Conservation (phyloP, 2,113 vertebrate genomes). For the Corythoichthys intestinalis region DNA sequence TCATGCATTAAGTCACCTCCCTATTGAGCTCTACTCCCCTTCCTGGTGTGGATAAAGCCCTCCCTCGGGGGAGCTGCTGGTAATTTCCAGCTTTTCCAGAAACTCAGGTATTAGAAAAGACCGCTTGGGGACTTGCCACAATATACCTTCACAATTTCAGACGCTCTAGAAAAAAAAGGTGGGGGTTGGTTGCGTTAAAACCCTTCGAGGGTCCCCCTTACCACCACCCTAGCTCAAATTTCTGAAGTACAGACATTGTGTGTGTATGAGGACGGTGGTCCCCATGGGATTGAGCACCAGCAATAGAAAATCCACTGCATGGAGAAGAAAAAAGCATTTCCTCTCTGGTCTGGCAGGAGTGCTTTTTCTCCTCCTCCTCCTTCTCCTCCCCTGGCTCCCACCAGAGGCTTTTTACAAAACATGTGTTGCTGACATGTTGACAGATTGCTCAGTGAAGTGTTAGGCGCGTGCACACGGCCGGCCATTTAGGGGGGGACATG, state of each 20-base stretch:
- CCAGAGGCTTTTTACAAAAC: conserved; percentile 99
- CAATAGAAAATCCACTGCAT: conserved; percentile 99
- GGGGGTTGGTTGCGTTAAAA: conserved; percentile 28
- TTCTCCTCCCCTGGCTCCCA: conserved; percentile 81
- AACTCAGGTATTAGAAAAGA: conserved; percentile 99
- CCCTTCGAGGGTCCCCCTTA: conserved; percentile 84
- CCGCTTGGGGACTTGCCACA: conserved; percentile 98
- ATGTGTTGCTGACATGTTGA: conserved; percentile 99
- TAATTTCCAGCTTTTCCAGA: conserved; percentile 99
- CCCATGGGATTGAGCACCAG: conserved; percentile 87
- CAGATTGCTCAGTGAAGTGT: conserved; percentile 99
- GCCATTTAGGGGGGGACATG: conserved; percentile 97
- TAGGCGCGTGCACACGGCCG: conserved; percentile 98
- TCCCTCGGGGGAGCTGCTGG: conserved; percentile 93
- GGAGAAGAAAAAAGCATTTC: conserved; percentile 81
- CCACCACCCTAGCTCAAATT: conserved; percentile 93
- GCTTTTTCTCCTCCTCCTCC: conserved; percentile 57
- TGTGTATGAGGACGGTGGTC: conserved; percentile 77
- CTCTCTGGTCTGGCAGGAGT: conserved; percentile 78
- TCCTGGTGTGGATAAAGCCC: conserved; percentile 99
- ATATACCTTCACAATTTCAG: conserved; percentile 99
- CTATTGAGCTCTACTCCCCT: conserved; percentile 97
- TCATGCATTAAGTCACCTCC: conserved; percentile 99
- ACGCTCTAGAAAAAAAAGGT: conserved; percentile 79
- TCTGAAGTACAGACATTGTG: conserved; percentile 98